A percentile compares a stretch with the other conserved stretches of the same genome.
phyloP scores from a whole-genome alignment of 1,140 invertebrate genomes.

The Akabosia matsudoensis region DNA sequence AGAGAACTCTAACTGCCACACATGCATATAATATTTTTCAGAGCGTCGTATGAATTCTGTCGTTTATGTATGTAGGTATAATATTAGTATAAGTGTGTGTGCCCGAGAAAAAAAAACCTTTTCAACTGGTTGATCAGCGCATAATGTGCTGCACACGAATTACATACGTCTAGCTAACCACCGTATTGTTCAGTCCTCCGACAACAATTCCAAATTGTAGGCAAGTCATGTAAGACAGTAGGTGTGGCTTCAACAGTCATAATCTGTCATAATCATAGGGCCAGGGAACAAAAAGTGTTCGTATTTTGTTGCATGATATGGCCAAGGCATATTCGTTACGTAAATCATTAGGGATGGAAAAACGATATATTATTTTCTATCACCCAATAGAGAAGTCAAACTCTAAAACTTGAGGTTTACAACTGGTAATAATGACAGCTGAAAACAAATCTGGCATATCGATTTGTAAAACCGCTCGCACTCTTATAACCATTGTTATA shows the following conservation, averaged over 20 bases:
- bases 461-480: conserved; percentile 3
- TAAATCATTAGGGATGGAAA: too few relatives aligned
- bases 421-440: neutral
- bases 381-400: conserved; percentile 8
- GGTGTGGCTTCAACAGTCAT: conserved; percentile 1
- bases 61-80: too few relatives aligned
- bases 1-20: too few relatives aligned
- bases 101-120: too few relatives aligned
- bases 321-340: too few relatives aligned
- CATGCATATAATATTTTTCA: too few relatives aligned
- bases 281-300: conserved; percentile 1
- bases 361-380: neutral
- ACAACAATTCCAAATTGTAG: conserved; percentile 14
- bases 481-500: neutral
- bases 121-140: too few relatives aligned
- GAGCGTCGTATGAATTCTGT: too few relatives aligned
- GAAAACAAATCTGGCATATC: neutral
- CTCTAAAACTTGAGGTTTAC: neutral
- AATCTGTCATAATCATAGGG: conserved; percentile 23
- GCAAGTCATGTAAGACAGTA: conserved; percentile 16
- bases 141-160: neutral
- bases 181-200: conserved; percentile 4
- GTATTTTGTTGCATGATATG: neutral
- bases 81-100: too few relatives aligned
- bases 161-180: neutral